Percentiles rank a stretch among this genome's conserved stretches.
These are phyloP conservation scores for Elephas maximus DNA, from an alignment of 2,113 vertebrate genomes.

Conservation along the genomic window DNA sequence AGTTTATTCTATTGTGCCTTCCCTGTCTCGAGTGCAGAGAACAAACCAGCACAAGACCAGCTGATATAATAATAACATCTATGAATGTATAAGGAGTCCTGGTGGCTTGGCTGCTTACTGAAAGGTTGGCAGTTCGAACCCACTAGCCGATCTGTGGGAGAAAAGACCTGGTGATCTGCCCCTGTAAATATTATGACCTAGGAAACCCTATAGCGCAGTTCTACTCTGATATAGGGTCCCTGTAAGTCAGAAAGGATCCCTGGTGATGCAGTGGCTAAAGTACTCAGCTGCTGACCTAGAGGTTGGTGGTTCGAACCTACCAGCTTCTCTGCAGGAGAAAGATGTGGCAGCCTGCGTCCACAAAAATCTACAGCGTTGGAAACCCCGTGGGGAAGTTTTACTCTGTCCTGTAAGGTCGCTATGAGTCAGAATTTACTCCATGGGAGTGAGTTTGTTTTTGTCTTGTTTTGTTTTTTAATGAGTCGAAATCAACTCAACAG, in stretches of 20 bases:
- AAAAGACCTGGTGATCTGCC: too few relatives aligned
- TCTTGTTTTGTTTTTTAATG: neutral
- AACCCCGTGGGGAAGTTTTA: neutral
- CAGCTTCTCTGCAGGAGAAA: neutral
- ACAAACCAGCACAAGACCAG: too few relatives aligned
- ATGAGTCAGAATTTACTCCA: neutral
- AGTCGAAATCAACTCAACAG: neutral
- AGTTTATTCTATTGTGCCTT: too few relatives aligned
- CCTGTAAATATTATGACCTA: too few relatives aligned
- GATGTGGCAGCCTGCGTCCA: neutral
- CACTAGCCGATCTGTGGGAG: too few relatives aligned
- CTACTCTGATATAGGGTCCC: too few relatives aligned
- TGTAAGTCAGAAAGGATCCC: neutral
- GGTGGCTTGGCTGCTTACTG: too few relatives aligned
- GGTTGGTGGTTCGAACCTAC: neutral
- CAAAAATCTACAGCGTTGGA: neutral
- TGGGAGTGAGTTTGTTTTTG: neutral
- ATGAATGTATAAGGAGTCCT: too few relatives aligned
- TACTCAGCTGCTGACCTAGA: neutral
- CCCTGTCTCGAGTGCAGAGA: too few relatives aligned
- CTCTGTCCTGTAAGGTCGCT: neutral
- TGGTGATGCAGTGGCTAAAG: neutral
- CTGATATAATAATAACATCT: too few relatives aligned
- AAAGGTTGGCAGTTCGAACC: too few relatives aligned
- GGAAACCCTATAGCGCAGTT: too few relatives aligned